Conservation (phyloP, 2,797 vertebrate species). For the Helicolenus hilgendorfi region DNA sequence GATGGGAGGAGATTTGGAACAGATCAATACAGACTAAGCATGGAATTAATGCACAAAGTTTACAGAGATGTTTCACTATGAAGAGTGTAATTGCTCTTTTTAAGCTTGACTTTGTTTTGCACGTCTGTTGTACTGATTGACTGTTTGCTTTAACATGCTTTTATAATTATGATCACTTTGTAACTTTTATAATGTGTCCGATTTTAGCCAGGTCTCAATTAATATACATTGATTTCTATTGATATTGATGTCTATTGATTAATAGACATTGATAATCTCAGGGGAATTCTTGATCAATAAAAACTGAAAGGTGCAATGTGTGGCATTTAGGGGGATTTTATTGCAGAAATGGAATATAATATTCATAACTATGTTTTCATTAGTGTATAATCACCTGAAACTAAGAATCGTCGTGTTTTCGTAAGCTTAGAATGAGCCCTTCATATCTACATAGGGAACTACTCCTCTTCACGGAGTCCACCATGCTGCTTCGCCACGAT, state of each 20-base stretch:
- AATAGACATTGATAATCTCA: background rate
- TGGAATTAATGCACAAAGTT: constrained; percentile 25
- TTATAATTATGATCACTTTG: constrained; percentile 4
- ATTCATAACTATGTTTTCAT: too few relatives aligned
- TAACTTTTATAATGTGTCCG: background rate
- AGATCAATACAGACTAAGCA: constrained; percentile 42
- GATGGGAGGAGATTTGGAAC: constrained; percentile 16
- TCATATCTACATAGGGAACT: too few relatives aligned
- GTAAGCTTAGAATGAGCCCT: too few relatives aligned
- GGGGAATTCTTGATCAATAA: background rate
- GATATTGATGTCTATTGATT: too few relatives aligned
- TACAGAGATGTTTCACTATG: constrained; percentile 2
- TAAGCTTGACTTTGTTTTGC: background rate
- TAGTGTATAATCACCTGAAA: too few relatives aligned
- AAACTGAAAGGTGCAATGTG: background rate
- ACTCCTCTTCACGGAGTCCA: too few relatives aligned
- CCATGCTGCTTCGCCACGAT: too few relatives aligned
- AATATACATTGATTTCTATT: too few relatives aligned
- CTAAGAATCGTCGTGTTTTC: too few relatives aligned
- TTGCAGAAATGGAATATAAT: too few relatives aligned
- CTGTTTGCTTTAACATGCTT: constrained; percentile 15
- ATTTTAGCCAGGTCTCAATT: background rate
- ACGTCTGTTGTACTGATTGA: constrained; percentile 11
- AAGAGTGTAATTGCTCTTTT: constrained; percentile 18
- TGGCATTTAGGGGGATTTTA: too few relatives aligned